These are phyloP conservation scores for Austrolebias charrua DNA, from an alignment of 2,797 vertebrate species.

Conservation along the genomic window DNA sequence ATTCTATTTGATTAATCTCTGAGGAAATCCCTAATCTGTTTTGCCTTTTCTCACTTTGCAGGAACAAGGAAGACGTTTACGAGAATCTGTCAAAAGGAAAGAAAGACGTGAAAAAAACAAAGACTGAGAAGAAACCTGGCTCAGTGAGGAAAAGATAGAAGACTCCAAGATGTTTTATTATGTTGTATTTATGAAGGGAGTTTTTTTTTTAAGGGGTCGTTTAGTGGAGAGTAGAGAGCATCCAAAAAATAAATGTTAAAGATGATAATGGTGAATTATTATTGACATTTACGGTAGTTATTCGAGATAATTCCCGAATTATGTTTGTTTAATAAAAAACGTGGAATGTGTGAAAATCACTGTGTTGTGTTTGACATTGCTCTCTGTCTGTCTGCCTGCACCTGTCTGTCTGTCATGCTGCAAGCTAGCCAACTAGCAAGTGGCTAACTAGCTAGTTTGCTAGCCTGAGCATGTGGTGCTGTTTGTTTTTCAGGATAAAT, in stretches of 20 bases:
- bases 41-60: conserved; percentile 52
- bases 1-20: background rate
- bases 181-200: conserved; percentile 60
- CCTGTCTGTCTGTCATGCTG: too few species aligned
- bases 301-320: conserved; percentile 17
- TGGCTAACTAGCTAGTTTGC: too few species aligned
- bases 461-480: too few species aligned
- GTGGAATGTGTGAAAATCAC: conserved; percentile 7
- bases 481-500: too few species aligned
- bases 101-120: conserved; percentile 87
- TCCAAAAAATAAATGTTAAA: conserved; percentile 26
- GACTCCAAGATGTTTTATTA: conserved; percentile 8
- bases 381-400: too few species aligned
- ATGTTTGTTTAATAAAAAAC: conserved; percentile 42
- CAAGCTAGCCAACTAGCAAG: too few species aligned
- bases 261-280: conserved; percentile 6
- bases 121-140: conserved; percentile 85
- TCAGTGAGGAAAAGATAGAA: conserved; percentile 89
- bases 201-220: conserved; percentile 30
- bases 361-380: conserved; percentile 7
- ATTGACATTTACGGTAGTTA: conserved; percentile 15
- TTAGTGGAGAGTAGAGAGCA: conserved; percentile 3
- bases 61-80: conserved; percentile 88
- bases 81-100: conserved; percentile 87
- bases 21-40: conserved; percentile 12